phyloP scores from a whole-genome alignment of 2,113 vertebrate genomes.

The Bos indicus region DNA sequence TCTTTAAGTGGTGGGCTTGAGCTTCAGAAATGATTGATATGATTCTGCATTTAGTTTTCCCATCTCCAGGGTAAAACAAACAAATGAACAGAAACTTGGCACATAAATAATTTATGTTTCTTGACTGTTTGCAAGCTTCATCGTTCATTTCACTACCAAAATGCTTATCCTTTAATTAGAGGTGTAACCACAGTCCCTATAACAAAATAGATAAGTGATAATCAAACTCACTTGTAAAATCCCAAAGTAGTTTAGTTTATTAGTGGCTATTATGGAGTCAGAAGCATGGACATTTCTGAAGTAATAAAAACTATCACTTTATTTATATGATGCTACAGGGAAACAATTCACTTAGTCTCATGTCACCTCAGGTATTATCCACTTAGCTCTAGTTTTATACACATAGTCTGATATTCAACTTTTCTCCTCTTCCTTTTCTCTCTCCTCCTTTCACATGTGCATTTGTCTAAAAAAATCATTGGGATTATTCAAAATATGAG shows the following conservation, averaged over 20 bases:
- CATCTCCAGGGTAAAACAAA: neutral
- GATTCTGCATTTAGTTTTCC: neutral
- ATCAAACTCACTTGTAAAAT: constrained; percentile 44
- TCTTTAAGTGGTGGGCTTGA: neutral
- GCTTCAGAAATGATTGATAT: neutral
- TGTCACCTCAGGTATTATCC: neutral
- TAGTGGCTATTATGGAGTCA: neutral
- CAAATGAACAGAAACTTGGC: neutral
- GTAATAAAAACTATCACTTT: constrained; percentile 19
- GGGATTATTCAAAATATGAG: neutral
- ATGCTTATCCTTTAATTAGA: neutral
- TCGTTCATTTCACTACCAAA: constrained; percentile 25
- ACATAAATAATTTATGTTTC: neutral
- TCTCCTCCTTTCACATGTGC: neutral
- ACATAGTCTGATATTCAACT: neutral
- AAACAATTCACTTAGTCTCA: neutral
- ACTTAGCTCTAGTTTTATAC: neutral
- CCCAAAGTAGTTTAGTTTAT: constrained; percentile 5
- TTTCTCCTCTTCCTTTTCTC: neutral
- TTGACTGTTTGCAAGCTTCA: neutral
- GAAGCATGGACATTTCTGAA: neutral
- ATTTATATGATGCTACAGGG: constrained; percentile 23
- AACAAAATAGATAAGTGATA: neutral
- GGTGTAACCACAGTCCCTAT: neutral
- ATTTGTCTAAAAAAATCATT: neutral